phyloP scores from a whole-genome alignment of 2,113 vertebrate genomes.

The Catharus fuscescens region DNA sequence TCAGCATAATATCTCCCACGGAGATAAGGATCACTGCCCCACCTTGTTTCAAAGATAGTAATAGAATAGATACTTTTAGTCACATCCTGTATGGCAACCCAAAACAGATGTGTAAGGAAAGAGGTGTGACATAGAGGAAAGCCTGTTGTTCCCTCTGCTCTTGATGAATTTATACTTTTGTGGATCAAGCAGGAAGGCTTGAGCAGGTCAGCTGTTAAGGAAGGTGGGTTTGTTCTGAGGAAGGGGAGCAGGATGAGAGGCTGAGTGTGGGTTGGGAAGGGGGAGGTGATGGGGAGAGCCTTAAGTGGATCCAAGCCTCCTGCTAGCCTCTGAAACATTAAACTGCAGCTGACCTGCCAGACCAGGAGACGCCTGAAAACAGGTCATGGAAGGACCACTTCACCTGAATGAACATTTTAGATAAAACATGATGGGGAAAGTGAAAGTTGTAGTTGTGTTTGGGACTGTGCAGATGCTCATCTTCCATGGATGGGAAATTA shows the following conservation, averaged over 20 bases:
- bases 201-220: neutral
- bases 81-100: too few species aligned
- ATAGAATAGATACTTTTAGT: too few species aligned
- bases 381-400: neutral
- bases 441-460: neutral
- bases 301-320: rapidly evolving
- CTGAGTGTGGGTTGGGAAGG: neutral
- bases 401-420: neutral
- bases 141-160: neutral
- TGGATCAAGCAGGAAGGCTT: neutral
- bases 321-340: neutral
- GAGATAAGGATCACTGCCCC: too few species aligned
- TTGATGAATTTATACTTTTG: neutral
- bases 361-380: neutral
- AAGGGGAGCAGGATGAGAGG: neutral
- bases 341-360: neutral
- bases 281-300: neutral
- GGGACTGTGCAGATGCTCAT: neutral
- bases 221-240: neutral
- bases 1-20: too few species aligned
- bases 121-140: neutral
- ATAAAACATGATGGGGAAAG: neutral
- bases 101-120: neutral
- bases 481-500: neutral
- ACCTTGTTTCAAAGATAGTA: too few species aligned